Base-by-base conservation (phyloP, 2,888 invertebrate species). In the Pyrrhosoma nymphula region DNA sequence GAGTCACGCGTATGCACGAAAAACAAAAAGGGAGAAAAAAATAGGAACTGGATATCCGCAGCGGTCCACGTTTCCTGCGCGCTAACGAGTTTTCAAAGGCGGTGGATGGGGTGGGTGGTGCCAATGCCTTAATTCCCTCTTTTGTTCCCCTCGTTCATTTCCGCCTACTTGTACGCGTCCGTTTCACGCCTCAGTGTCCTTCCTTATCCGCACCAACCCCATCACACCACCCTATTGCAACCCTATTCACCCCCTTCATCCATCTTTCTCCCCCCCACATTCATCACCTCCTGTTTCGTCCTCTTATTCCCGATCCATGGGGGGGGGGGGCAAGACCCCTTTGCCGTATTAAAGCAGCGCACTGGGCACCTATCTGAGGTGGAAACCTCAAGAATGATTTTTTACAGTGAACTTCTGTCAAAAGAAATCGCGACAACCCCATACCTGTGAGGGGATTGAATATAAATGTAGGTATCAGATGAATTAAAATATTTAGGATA, bases 61-160 rank as follows among this genome's bases (percentile, higher is more conserved):
- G 35, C 30, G 35, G 82, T 35, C 35, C 82, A 20, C 75, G 30
- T 75, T 56, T 75, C 16, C 75, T 30, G n/a, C 14, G 82, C 16
- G 82, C 82, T 82, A 82, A 82, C 82, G 82, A 82, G 82, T 82
- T 82, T 82, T 35, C 82, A 82, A 82, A 82, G 82, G 16, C 47
- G 47, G 35, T 60, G 1, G 6, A 16, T 60, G 30, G 26, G 23
- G 30, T 16, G 35, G 30, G 26, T 30, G 35, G 82, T 82, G 82
- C 82, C 82, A 82, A 82, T 82, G 35, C 82, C 82, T 82, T 82
- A 82, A 82, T 82, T 35, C 55, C 47, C n/a, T 26, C 89, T 56
- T 47, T 55, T 47, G 55, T 56, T n/a, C 6, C 89, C 55, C 89
- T 26, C 89, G n/a, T 56, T 47, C 56, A 47, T 55, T n/a, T 82